Base-by-base conservation (phyloP, 2,888 invertebrate species). In the Electrophaes corylata region DNA sequence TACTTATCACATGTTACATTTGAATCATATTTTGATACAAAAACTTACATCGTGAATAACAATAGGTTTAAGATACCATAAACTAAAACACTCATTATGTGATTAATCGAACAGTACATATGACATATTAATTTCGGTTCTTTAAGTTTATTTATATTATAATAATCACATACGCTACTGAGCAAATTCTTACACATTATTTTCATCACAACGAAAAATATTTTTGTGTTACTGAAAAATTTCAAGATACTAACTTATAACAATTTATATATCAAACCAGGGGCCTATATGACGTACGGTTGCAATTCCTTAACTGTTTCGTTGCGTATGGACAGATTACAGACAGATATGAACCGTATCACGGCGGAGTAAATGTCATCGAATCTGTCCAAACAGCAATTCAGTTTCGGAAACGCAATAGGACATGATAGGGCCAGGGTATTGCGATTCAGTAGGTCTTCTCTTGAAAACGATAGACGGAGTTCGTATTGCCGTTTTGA, bases 81-180 rank as follows among this genome's bases (percentile, higher is more conserved):
- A n/a, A 52, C 52, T 56, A 49, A 60, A 39, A 49, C 16, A 45
- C 8, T 33, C 71, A 75, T 68, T 12, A 58, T 54, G 64, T 72
- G 20, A 71, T 65, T 67, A 70, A 69, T 66, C 53, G 10, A 44
- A 56, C 35, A 58, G 60, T 62, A 66, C 60, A 41, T 55, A 56
- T 64, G 57, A 60, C 53, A 58, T 58, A 62, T 61, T 62, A 55
- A 60, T 65, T 68, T 64, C 62, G 55, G 60, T 67, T 70, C 60
- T 71, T 66, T 68, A 64, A 56, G 65, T 63, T 59, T 57, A 60
- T 57, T 60, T 60, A 55, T 65, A 61, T 51, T 64, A 62, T 64
- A 57, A 56, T 60, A 49, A 59, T 53, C 63, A 29, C 55, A 61
- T 61, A 51, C 57, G 60, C 60, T 60, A 56, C 23, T 26, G 33